Evolutionary conservation across 2,113 vertebrate genomes (phyloP).

Genomic region (Cephalopterus ornatus): DNA sequence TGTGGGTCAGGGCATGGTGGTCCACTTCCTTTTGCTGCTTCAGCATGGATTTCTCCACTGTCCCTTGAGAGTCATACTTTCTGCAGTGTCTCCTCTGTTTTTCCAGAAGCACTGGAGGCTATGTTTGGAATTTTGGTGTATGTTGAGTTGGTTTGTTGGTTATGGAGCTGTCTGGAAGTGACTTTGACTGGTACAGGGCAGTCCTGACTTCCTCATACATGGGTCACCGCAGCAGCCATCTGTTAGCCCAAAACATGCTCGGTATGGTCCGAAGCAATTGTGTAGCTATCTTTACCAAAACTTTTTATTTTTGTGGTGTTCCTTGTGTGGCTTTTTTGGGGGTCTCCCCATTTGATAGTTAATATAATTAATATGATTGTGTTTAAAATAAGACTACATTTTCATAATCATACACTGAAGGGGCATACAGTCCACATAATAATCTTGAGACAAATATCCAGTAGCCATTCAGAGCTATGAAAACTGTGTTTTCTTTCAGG

Average conservation of each 20-base stretch:
- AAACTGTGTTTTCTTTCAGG: not conserved
- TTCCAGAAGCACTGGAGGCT: not conserved
- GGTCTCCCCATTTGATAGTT: not conserved
- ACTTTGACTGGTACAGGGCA: not conserved
- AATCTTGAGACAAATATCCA: not conserved
- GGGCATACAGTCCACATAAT: not conserved
- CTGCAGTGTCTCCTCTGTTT: not conserved
- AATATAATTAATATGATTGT: not conserved
- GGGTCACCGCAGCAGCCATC: not conserved
- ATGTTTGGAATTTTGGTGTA: not conserved
- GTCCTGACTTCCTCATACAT: not conserved
- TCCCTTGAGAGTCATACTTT: not conserved
- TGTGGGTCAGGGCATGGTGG: not conserved
- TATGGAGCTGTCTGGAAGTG: not conserved
- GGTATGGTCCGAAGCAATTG: not conserved
- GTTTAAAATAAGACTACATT: not conserved
- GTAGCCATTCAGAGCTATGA: not conserved
- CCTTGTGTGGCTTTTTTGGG: not conserved
- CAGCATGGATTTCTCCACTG: fast-evolving
- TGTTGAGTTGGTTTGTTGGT: not conserved
- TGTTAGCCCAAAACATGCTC: not conserved
- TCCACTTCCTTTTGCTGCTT: not conserved
- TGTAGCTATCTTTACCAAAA: not conserved
- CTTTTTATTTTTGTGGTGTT: not conserved
- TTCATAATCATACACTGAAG: not conserved